Conservation (phyloP, 2,888 invertebrate species). For the Watsonalla binaria region DNA sequence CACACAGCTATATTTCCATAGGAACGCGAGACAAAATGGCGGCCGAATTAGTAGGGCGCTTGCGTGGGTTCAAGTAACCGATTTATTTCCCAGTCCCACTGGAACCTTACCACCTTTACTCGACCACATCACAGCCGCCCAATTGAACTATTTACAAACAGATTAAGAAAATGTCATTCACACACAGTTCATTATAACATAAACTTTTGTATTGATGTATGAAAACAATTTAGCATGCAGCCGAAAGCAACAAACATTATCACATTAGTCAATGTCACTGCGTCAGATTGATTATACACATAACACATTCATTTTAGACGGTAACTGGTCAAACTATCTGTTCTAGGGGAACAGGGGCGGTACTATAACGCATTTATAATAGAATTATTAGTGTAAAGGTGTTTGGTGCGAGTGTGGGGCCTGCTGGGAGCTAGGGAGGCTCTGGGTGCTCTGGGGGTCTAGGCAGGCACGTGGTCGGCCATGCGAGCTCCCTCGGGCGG, state of each 20-base stretch:
- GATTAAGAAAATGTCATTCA: too few species aligned
- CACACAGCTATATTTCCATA: slow-evolving; percentile 13
- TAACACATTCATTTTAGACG: not conserved
- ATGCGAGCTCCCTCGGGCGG: slow-evolving; percentile 89
- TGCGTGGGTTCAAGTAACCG: not conserved
- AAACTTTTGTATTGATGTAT: not conserved
- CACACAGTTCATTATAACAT: not conserved
- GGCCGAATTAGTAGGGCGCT: slow-evolving; percentile 5
- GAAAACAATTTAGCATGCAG: not conserved
- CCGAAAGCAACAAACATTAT: too few species aligned
- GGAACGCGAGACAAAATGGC: slow-evolving; percentile 36
- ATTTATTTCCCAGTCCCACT: not conserved
- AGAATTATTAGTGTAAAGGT: not conserved
- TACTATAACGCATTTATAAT: not conserved
- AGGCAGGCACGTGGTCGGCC: slow-evolving; percentile 78
- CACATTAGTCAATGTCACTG: too few species aligned
- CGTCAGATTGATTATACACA: not conserved
- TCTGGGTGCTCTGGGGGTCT: slow-evolving; percentile 80
- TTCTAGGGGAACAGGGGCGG: not conserved
- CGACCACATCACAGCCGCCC: not conserved
- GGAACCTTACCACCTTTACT: not conserved
- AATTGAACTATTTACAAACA: too few species aligned
- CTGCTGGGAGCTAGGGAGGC: slow-evolving; percentile 76
- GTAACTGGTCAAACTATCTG: not conserved
- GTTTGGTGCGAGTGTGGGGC: not conserved